These are phyloP conservation scores for Sitophilus oryzae DNA, from an alignment of 1,140 invertebrate genomes.

Conservation along the genomic window DNA sequence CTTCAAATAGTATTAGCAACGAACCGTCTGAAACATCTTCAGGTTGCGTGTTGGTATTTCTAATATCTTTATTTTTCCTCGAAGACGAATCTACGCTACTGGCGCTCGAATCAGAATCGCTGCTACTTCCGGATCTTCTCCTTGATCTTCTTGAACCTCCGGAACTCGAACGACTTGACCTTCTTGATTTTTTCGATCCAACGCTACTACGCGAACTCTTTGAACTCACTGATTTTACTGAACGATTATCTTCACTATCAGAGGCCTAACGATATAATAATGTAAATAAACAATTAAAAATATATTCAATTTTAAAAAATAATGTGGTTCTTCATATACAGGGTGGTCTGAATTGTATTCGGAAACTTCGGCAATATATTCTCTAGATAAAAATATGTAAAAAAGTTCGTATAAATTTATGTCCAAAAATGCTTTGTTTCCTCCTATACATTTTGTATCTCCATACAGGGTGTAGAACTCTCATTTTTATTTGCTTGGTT, in stretches of 20 bases:
- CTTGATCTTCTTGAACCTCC: conserved; percentile 26
- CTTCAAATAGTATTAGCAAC: too few species aligned
- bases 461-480: too few species aligned
- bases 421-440: too few species aligned
- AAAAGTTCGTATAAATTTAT: too few species aligned
- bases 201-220: conserved; percentile 7
- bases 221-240: conserved; percentile 19
- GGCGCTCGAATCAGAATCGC: conserved; percentile 40
- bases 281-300: neutral
- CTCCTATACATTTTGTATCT: too few species aligned
- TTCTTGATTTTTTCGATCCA: conserved; percentile 2
- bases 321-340: too few species aligned
- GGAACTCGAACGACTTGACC: conserved; percentile 22
- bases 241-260: conserved; percentile 24
- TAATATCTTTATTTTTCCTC: conserved; percentile 34
- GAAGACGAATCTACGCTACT: conserved; percentile 41
- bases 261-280: conserved; percentile 22
- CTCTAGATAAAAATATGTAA: too few species aligned
- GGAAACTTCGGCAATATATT: too few species aligned
- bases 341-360: too few species aligned
- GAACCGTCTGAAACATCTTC: conserved; percentile 44
- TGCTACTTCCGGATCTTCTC: conserved; percentile 33
- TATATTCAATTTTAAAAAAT: too few species aligned
- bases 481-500: too few species aligned
- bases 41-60: conserved; percentile 34